Conservation (phyloP, 2,888 invertebrate genomes). For the Caenorhabditis sp. region DNA sequence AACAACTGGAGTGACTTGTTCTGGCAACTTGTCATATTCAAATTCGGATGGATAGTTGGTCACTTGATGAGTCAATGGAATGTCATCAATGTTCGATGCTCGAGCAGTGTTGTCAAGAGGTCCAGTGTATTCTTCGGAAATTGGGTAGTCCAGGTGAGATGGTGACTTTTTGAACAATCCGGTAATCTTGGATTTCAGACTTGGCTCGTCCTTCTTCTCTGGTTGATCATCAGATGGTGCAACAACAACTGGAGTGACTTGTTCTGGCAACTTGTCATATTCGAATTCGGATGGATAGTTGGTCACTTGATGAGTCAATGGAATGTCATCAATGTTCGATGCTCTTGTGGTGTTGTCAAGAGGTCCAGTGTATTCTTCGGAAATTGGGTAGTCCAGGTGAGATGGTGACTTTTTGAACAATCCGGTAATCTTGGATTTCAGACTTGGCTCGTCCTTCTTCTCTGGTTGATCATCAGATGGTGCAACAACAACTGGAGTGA, state of each 20-base stretch:
- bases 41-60: constrained; percentile 21
- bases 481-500: neutral
- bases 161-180: constrained; percentile 5
- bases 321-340: constrained; percentile 1
- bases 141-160: constrained; percentile 21
- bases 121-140: constrained; percentile 21
- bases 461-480: neutral
- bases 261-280: constrained; percentile 23
- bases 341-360: neutral
- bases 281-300: constrained; percentile 18
- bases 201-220: constrained; percentile 28
- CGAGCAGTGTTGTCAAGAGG: constrained; percentile 14
- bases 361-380: neutral
- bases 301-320: neutral
- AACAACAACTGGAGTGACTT: constrained; percentile 11
- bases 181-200: constrained; percentile 35
- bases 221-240: constrained; percentile 11
- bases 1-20: neutral
- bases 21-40: constrained; percentile 30
- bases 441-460: neutral
- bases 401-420: constrained; percentile 2
- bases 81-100: constrained; percentile 20
- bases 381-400: neutral
- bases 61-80: constrained; percentile 8
- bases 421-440: constrained; percentile 1